Conservation (phyloP, 30 jellyfish, hydroid and myxozoan species). For the Hydractinia echinata region DNA sequence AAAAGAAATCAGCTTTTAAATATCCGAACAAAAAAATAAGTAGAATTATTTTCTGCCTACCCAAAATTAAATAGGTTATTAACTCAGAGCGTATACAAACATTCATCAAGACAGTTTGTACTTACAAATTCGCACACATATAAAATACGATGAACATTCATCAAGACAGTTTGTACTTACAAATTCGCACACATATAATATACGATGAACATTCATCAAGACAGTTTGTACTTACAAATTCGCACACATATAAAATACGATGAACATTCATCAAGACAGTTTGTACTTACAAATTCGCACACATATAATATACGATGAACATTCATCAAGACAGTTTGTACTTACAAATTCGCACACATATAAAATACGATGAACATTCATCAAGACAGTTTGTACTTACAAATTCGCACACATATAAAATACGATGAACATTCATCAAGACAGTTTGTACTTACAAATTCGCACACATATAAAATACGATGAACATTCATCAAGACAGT, state of each 20-base stretch:
- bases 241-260: constrained; percentile 28
- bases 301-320: neutral
- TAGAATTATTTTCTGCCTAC: too few relatives aligned
- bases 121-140: neutral
- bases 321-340: neutral
- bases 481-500: too few relatives aligned
- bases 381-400: too few relatives aligned
- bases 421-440: too few relatives aligned
- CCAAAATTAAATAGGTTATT: too few relatives aligned
- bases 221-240: constrained; percentile 27
- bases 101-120: neutral
- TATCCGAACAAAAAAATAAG: too few relatives aligned
- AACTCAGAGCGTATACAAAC: too few relatives aligned
- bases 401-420: too few relatives aligned
- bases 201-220: neutral
- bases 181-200: neutral
- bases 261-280: neutral
- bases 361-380: neutral
- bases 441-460: too few relatives aligned
- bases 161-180: neutral
- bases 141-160: neutral
- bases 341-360: neutral
- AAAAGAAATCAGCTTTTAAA: too few relatives aligned
- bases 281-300: neutral
- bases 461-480: too few relatives aligned